Percentiles rank a stretch among this genome's conserved stretches.
Conservation (phyloP, 2,113 vertebrate genomes). For the Microcebus tavaratra region DNA sequence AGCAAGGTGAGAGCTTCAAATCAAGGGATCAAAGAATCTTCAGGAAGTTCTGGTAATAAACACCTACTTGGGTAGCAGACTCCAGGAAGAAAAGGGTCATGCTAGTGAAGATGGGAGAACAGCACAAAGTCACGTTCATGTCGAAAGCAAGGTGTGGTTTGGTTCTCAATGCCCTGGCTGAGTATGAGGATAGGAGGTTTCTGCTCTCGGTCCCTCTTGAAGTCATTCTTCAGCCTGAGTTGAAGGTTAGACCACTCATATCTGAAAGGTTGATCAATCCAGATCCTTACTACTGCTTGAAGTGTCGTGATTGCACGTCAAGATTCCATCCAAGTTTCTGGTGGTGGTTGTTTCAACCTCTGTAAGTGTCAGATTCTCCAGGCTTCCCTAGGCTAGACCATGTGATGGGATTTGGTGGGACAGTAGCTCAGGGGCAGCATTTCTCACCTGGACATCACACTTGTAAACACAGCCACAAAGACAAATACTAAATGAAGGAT, state of each 20-base stretch:
- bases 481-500: not conserved
- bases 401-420: not conserved
- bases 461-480: not conserved
- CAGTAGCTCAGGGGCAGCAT: not conserved
- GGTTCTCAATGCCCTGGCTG: not conserved
- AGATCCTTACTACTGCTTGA: not conserved
- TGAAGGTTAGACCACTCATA: not conserved
- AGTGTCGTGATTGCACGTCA: not conserved
- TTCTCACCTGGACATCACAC: not conserved
- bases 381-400: not conserved
- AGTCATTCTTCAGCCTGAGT: not conserved
- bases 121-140: not conserved
- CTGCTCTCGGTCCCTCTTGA: not conserved
- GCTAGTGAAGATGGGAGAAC: not conserved
- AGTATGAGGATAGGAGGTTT: not conserved
- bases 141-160: not conserved
- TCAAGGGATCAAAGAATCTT: not conserved
- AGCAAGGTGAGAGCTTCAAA: not conserved
- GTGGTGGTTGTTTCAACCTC: not conserved
- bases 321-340: not conserved
- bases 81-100: not conserved
- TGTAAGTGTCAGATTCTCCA: not conserved
- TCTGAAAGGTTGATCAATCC: not conserved
- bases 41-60: not conserved
- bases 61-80: not conserved